A percentile compares a stretch with the other conserved stretches of the same genome.
Conservation (phyloP, 2,113 vertebrate species). For the Thalassarche chlororhynchos region DNA sequence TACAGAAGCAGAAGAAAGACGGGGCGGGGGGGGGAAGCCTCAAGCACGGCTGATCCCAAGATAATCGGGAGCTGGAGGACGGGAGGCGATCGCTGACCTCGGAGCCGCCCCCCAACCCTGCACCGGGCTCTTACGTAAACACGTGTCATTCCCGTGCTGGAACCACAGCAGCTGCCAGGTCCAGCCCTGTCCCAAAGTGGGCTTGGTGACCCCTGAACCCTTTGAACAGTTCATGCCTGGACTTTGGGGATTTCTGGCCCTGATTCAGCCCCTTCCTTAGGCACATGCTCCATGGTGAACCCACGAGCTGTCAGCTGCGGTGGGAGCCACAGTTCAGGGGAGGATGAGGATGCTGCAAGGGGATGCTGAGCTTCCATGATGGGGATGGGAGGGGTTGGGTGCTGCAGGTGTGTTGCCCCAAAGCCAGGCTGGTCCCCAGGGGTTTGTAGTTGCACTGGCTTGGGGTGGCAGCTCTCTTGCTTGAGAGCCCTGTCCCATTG, state of each 20-base stretch:
- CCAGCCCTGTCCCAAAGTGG: neutral
- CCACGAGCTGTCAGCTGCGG: neutral
- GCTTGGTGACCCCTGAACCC: neutral
- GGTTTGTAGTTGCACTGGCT: neutral
- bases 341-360: neutral
- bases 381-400: neutral
- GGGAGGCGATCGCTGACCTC: neutral
- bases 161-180: neutral
- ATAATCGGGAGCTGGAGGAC: conserved; percentile 36
- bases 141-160: neutral
- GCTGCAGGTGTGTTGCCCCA: neutral
- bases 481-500: neutral
- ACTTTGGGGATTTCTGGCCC: neutral
- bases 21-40: neutral
- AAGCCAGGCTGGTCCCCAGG: neutral
- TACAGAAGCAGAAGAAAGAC: conserved; percentile 54
- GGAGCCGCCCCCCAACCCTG: neutral
- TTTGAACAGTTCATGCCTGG: neutral
- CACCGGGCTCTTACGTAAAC: neutral
- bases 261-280: neutral
- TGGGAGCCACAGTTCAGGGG: rapidly evolving
- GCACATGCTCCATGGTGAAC: rapidly evolving
- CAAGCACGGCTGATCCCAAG: conserved; percentile 3
- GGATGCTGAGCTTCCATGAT: neutral
- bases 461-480: neutral